Percentiles rank a stretch among this genome's conserved stretches.
Conservation (phyloP, 2,113 vertebrate species). For the Mesitornis unicolor region DNA sequence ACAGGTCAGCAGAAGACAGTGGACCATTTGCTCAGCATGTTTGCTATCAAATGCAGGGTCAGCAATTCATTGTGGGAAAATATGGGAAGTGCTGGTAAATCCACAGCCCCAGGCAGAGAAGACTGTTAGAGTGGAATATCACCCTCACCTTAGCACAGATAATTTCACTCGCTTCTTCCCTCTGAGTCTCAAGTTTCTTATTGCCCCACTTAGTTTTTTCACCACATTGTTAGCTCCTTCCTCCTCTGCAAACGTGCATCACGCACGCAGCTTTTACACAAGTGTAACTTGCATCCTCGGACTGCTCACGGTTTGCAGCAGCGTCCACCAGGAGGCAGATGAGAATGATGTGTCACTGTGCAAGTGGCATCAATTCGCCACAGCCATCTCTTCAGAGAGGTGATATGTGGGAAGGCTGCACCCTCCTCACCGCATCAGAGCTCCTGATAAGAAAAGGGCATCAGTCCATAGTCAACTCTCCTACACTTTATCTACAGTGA, state of each 20-base stretch:
- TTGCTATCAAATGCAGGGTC: background rate
- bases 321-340: background rate
- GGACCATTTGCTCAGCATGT: background rate
- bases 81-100: background rate
- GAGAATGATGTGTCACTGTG: fast-evolving
- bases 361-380: background rate
- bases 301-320: background rate
- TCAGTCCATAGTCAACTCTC: background rate
- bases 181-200: background rate
- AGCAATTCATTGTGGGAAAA: background rate
- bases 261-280: background rate
- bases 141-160: background rate
- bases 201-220: background rate
- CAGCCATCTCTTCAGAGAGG: background rate
- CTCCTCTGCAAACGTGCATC: background rate
- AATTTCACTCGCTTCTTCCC: background rate
- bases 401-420: background rate
- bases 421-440: background rate
- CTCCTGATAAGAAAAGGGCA: background rate
- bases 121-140: background rate
- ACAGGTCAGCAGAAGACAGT: background rate
- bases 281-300: background rate
- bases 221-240: background rate
- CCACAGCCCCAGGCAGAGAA: background rate
- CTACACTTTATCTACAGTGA: fast-evolving